Evolutionary conservation across 2,113 vertebrate genomes (phyloP).

Genomic region (Microtus pennsylvanicus): DNA sequence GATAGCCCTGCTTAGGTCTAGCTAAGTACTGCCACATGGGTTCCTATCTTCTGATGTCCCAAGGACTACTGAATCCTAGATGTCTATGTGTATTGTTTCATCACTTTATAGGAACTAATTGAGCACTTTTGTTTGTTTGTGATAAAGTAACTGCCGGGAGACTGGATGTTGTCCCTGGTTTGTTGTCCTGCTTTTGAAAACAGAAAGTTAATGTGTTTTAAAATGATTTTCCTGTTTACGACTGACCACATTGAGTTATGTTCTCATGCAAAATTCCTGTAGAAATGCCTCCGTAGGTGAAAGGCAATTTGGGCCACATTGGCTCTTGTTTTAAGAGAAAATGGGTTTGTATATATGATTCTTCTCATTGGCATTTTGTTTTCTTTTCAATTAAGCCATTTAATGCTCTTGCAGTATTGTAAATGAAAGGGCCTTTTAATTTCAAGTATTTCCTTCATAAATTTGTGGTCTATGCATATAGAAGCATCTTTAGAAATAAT

Average conservation of each 20-base stretch:
- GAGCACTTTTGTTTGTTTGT: background rate
- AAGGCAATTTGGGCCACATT: background rate
- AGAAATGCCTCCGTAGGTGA: background rate
- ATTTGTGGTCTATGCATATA: background rate
- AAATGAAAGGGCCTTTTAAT: conserved; percentile 4
- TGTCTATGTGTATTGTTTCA: background rate
- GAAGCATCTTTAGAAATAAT: conserved; percentile 27
- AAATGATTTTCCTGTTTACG: conserved; percentile 36
- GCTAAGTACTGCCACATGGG: background rate
- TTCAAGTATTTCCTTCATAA: conserved; percentile 9
- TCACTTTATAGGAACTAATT: conserved; percentile 28
- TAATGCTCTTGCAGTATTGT: background rate
- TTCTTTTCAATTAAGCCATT: background rate
- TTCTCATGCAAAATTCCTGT: background rate
- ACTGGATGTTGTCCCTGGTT: conserved; percentile 1
- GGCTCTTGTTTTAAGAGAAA: conserved; percentile 33
- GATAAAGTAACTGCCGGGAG: background rate
- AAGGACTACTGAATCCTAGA: background rate
- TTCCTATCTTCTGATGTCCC: conserved; percentile 4
- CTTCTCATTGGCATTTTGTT: background rate
- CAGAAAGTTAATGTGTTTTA: conserved; percentile 11
- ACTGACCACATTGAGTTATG: background rate
- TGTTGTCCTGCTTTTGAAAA: conserved; percentile 35
- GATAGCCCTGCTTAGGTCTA: background rate
- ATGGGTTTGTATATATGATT: background rate